These are phyloP conservation scores for Leuciscus waleckii DNA, from an alignment of 2,797 vertebrate genomes.

Conservation along the genomic window DNA sequence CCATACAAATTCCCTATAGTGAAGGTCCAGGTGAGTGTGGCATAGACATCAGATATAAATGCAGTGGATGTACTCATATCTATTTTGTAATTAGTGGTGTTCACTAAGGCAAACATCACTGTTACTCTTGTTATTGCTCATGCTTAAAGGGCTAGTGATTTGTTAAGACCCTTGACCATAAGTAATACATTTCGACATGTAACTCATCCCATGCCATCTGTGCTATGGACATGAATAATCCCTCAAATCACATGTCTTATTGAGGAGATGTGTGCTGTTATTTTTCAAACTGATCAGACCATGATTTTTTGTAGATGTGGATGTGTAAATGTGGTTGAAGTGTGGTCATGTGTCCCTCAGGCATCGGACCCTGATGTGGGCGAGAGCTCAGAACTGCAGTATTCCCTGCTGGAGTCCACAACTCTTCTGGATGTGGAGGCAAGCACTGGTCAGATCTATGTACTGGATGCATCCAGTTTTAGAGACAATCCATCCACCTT, in stretches of 20 bases:
- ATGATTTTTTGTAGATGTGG: no score
- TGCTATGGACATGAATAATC: background rate
- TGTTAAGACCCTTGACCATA: background rate
- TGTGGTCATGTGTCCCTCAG: conserved; percentile 62
- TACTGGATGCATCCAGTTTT: conserved; percentile 68
- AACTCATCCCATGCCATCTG: background rate
- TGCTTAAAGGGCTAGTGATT: background rate
- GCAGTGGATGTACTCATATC: background rate
- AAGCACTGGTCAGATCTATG: conserved; percentile 76
- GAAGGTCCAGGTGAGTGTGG: conserved; percentile 73
- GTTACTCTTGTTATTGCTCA: background rate
- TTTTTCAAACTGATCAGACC: no score
- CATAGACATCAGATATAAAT: no score
- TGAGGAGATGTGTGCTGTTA: background rate
- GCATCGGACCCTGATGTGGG: conserved; percentile 77
- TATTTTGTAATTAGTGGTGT: background rate
- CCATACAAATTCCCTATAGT: conserved; percentile 73
- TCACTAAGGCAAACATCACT: background rate
- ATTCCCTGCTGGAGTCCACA: conserved; percentile 67
- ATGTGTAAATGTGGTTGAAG: background rate
- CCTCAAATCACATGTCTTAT: no score
- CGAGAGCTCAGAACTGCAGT: conserved; percentile 68
- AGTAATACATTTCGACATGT: background rate
- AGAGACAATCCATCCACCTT: conserved; percentile 47
- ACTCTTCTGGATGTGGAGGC: conserved; percentile 71